Evolutionary conservation across 1,140 invertebrate genomes (phyloP).

Genomic region (Saccostrea echinata): DNA sequence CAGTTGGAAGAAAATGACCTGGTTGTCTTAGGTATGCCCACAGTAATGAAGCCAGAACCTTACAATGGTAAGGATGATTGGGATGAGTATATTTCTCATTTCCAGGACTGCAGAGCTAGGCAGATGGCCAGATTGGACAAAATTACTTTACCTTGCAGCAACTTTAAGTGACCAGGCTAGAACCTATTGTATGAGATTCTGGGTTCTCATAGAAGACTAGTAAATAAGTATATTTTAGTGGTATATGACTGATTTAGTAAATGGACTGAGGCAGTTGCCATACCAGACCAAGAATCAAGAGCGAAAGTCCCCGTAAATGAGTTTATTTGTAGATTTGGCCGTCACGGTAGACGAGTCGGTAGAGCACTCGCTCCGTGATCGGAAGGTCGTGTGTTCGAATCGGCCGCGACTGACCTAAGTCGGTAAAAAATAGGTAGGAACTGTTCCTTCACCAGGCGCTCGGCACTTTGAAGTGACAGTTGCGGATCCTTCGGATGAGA

Average conservation of each 20-base stretch:
- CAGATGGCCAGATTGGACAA: constrained; percentile 21
- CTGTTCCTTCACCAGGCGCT: no score
- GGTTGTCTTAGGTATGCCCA: not conserved
- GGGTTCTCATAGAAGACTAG: not conserved
- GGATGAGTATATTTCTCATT: constrained; percentile 52
- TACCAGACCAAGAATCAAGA: not conserved
- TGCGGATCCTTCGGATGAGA: no score
- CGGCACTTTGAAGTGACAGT: no score
- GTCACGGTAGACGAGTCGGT: no score
- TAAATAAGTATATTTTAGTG: constrained; percentile 35
- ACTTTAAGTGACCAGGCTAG: constrained; percentile 24
- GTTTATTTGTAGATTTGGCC: not conserved
- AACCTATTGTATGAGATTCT: constrained; percentile 47
- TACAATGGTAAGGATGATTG: constrained; percentile 47
- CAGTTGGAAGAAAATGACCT: not conserved
- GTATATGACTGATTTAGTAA: constrained; percentile 40
- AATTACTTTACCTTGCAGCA: constrained; percentile 29
- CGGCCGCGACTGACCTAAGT: no score
- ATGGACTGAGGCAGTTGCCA: constrained; percentile 15
- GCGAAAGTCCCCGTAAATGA: constrained; percentile 21
- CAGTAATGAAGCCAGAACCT: constrained; percentile 42
- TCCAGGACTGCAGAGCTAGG: constrained; percentile 50
- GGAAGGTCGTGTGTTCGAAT: no score
- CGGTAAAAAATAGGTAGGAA: no score
- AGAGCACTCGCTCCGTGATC: no score